Conservation (phyloP, 1,140 invertebrate species). For the Trichonephila clavipes region DNA sequence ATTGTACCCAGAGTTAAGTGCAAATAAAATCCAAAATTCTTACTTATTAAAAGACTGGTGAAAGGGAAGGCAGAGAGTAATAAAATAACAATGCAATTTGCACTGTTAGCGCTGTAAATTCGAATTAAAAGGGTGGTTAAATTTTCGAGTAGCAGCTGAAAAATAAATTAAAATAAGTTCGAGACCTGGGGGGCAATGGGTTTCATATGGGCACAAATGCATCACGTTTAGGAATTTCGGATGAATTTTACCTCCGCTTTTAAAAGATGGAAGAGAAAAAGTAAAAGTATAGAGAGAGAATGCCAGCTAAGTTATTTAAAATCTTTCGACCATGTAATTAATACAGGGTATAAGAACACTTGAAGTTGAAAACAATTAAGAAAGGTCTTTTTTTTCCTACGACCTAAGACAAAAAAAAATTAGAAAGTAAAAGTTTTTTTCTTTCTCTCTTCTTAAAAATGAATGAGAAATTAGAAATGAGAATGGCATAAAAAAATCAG, state of each 20-base stretch:
- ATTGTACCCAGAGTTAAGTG: constrained; percentile 48
- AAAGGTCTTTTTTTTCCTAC: neutral
- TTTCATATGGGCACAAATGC: neutral
- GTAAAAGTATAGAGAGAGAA: constrained; percentile 14
- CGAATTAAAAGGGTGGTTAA: constrained; percentile 70
- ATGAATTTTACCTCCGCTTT: constrained; percentile 28
- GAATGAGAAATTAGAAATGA: constrained; percentile 65
- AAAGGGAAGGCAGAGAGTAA: neutral
- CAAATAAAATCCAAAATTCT: constrained; percentile 68
- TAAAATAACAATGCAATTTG: constrained; percentile 75
- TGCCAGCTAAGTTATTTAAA: constrained; percentile 72
- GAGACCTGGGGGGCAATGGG: constrained; percentile 2
- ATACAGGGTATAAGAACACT: constrained; percentile 70
- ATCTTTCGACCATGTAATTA: constrained; percentile 65
- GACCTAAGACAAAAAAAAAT: constrained; percentile 6
- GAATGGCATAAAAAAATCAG: neutral
- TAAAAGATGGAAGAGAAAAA: neutral
- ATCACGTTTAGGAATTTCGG: constrained; percentile 39
- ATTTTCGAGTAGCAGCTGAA: constrained; percentile 47
- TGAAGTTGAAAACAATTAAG: constrained; percentile 76
- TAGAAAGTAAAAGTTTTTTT: constrained; percentile 15
- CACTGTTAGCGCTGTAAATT: constrained; percentile 66
- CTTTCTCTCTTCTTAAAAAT: constrained; percentile 27
- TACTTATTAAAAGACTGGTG: constrained; percentile 33
- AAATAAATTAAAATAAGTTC: constrained; percentile 71